Conservation (phyloP, 2,113 vertebrate genomes). For the Microcebus murinus region DNA sequence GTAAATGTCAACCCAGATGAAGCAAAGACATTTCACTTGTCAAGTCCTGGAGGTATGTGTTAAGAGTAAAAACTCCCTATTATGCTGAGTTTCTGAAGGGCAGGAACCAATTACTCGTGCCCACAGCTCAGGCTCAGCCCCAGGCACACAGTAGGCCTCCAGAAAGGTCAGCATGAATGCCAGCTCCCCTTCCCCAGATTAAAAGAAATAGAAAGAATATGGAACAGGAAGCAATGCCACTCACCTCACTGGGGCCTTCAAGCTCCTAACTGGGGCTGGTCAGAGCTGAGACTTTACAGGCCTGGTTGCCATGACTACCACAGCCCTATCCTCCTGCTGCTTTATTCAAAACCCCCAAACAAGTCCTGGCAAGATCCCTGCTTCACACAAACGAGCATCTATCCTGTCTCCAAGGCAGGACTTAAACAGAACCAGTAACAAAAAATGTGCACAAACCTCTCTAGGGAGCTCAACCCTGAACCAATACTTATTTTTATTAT, state of each 20-base stretch:
- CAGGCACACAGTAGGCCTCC: constrained; percentile 49
- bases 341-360: constrained; percentile 70
- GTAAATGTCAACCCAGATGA: constrained; percentile 59
- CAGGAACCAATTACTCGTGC: constrained; percentile 55
- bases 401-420: constrained; percentile 64
- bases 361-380: constrained; percentile 75
- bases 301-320: constrained; percentile 74
- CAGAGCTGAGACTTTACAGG: constrained; percentile 54
- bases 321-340: constrained; percentile 59
- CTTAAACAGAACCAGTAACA: constrained; percentile 58
- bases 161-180: constrained; percentile 28
- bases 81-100: constrained; percentile 51
- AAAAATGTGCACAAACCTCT: constrained; percentile 64
- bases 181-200: not conserved
- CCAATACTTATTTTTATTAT: constrained; percentile 20
- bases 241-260: constrained; percentile 4
- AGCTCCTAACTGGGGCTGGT: constrained; percentile 50
- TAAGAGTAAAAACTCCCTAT: constrained; percentile 45
- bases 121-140: constrained; percentile 36
- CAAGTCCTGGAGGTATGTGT: constrained; percentile 47
- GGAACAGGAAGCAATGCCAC: constrained; percentile 38
- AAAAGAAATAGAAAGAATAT: constrained; percentile 38
- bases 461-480: constrained; percentile 51
- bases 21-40: constrained; percentile 60
- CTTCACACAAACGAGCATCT: constrained; percentile 76